Evolutionary conservation across 2,888 invertebrate species (phyloP), one percentile per base, ranked within the genome.

Genomic region (Rotaria socialis): DNA sequence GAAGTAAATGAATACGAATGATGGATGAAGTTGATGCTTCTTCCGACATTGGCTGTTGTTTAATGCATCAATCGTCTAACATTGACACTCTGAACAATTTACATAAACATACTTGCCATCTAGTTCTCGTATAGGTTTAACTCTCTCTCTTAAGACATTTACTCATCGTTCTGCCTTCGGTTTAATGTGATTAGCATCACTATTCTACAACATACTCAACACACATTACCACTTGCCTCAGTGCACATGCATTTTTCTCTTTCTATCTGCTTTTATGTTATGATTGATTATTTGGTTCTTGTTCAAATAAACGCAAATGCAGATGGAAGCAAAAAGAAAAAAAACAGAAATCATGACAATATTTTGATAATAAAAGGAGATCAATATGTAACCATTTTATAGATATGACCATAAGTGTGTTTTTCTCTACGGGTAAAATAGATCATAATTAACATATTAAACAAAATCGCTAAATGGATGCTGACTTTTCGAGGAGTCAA

Each of bases 361-460:
- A n/a, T 1, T 35, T 41, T 67, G 1, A 35, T 60, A 0, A 60
- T 60, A 16, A 41, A 35, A 7, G 19, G 35, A 67, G 19, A 67
- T 67, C 67, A 67, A 35, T 67, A 67, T 67, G 35, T 67, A 67
- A 67, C 67, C 27, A 67, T 67, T 67, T 67, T 67, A 67, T 35
- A 41, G 14, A 35, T 67, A 19, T 35, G 16, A 41, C 35, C 6
- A 19, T 27, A 16, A 27, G 7, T 67, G 19, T 16, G 24, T 67
- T 19, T 41, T 35, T 35, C 35, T 67, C 2, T 27, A 24, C 35
- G 35, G 0, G 14, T 35, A 4, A 67, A 67, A 67, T 41, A 67
- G 67, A 35, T 41, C 35, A 19, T 7, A 35, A 67, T 67, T 35
- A 14, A 67, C 35, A 16, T 67, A 67, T 55, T 10, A 6, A 22